Evolutionary conservation across 37 sponge, comb jelly and placozoan genomes (phyloP).

Genomic region (Chondrosia reniformis): DNA sequence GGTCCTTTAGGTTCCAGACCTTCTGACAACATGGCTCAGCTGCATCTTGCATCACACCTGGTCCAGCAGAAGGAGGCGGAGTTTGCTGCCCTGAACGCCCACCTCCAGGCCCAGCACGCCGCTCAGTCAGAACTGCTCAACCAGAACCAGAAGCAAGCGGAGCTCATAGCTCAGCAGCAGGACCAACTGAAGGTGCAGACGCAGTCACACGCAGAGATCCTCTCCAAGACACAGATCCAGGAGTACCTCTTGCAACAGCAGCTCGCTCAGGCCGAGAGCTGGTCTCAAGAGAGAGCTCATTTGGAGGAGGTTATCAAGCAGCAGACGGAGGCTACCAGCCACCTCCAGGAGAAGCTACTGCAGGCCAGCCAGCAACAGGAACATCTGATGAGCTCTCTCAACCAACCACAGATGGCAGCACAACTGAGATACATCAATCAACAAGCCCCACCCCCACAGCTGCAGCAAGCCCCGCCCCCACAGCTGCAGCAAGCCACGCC

Average conservation of each 20-base stretch:
- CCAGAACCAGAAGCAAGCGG: slow-evolving; percentile 35
- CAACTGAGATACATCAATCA: neutral
- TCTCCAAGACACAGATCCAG: slow-evolving; percentile 41
- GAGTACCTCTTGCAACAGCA: slow-evolving; percentile 13
- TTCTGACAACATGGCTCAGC: no score
- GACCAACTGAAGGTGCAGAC: slow-evolving; percentile 31
- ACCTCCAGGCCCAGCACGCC: slow-evolving; percentile 20
- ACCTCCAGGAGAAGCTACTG: slow-evolving; percentile 2
- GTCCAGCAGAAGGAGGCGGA: slow-evolving; percentile 1
- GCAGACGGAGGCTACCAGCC: slow-evolving; percentile 16
- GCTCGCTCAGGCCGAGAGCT: slow-evolving; percentile 17
- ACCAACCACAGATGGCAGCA: neutral
- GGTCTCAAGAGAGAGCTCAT: slow-evolving; percentile 35
- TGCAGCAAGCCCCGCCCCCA: neutral
- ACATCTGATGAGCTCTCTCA: neutral
- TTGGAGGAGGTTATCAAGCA: slow-evolving; percentile 31
- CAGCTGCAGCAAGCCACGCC: no score
- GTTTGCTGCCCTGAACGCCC: slow-evolving; percentile 9
- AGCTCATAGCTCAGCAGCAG: slow-evolving; percentile 28
- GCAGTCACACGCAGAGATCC: slow-evolving; percentile 49
- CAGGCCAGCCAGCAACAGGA: slow-evolving; percentile 3
- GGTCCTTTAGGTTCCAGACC: neutral
- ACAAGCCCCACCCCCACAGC: slow-evolving; percentile 6
- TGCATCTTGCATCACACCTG: no score
- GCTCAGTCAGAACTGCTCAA: slow-evolving; percentile 32